phyloP scores from a whole-genome alignment of 2,113 vertebrate genomes.

The Rafetus swinhoei region DNA sequence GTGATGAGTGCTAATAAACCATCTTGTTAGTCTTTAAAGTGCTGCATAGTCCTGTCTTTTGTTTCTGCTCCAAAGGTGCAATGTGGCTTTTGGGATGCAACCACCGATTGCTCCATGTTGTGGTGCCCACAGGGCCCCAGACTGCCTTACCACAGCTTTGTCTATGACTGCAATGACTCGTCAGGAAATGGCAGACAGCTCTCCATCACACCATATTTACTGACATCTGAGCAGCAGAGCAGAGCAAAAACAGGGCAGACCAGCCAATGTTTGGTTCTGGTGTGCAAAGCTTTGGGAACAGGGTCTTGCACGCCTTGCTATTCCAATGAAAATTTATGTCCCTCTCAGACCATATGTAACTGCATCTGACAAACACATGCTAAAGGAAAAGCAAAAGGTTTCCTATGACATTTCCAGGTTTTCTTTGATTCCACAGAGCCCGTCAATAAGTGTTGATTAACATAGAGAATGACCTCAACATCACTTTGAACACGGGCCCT shows the following conservation, averaged over 20 bases:
- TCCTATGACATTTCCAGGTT: constrained; percentile 72
- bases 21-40: no score
- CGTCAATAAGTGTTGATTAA: constrained; percentile 62
- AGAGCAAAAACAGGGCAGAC: neutral
- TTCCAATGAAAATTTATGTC: neutral
- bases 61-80: neutral
- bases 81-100: neutral
- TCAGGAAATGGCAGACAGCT: no score
- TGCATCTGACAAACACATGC: neutral
- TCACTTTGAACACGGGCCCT: constrained; percentile 51
- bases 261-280: neutral
- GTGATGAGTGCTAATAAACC: no score
- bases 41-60: no score
- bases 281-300: constrained; percentile 26
- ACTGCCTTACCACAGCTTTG: neutral
- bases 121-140: neutral
- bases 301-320: neutral
- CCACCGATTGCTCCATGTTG: neutral
- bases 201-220: neutral
- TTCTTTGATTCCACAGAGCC: constrained; percentile 59
- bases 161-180: rapidly evolving
- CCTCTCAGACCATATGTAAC: neutral
- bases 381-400: constrained; percentile 57
- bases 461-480: constrained; percentile 40
- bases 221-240: neutral